Base-by-base conservation (phyloP, 2,797 vertebrate species). In the Columba guinea region DNA sequence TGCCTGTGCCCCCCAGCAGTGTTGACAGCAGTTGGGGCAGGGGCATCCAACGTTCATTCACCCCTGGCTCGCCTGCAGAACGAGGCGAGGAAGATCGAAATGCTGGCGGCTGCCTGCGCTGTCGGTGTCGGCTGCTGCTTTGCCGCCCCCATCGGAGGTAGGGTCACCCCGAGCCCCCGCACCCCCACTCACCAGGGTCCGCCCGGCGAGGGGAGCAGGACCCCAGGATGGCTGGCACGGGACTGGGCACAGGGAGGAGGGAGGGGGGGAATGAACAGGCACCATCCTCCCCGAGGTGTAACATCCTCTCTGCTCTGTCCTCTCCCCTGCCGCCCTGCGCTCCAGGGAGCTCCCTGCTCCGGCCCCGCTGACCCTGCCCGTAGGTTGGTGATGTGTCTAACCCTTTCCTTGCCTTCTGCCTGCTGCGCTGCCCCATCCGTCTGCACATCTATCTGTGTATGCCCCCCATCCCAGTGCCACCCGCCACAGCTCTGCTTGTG, bases 121-220 rank as follows among this genome's bases (percentile, higher is more conserved):
- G 99, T 99, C 7, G 99, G 99, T 28, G 99, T 99, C 2, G 99
- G 99, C 87, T 99, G 99, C 97, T 99, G 99, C 95, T 99, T 99
- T 9, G 99, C 99, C 0, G 99, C 99, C 9, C 99, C 99, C 11
- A 99, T 99, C 0, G 99, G 99, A 98, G 99, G 99, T 99, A 97
- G 98, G 98, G 94, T 75, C 87, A 76, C 60, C 84, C 24, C 0
- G 0, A 11, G 70, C 39, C 11, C 46, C 67, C 34, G 3, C 27
- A 30, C 18, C 37, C 63, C 64, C 71, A 24, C 1, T 0, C 34
- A 41, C 19, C 8, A 6, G 70, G 92, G 52, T 74, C 84, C 7
- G 9, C 69, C 63, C 21, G 6, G 67, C 2, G 2, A 84, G 65
- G 67, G 28, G 7, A 93, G 44, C 67, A 89, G 91, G 84, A 80